These are phyloP conservation scores for Stenichneumon culpator DNA, from an alignment of 2,888 invertebrate species.

Conservation along the genomic window DNA sequence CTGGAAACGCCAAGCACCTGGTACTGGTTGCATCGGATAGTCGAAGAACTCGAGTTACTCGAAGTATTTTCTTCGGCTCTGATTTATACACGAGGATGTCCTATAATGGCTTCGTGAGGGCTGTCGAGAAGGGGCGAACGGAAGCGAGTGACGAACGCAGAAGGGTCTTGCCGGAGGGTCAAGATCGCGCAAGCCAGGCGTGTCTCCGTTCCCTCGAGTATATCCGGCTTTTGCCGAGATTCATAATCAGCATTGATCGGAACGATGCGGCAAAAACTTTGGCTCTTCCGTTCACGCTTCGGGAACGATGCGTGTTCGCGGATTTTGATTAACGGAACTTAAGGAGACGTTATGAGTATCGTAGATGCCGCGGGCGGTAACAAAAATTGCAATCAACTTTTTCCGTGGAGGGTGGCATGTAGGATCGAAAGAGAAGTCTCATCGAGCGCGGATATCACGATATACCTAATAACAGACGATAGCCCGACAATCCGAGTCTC, in stretches of 20 bases:
- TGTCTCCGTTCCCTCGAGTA: constrained; percentile 83
- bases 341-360: too few relatives aligned
- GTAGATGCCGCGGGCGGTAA: too few relatives aligned
- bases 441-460: too few relatives aligned
- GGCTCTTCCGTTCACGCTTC: too few relatives aligned
- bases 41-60: neutral
- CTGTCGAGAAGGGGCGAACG: constrained; percentile 26
- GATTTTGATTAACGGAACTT: too few relatives aligned
- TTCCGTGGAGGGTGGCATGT: too few relatives aligned
- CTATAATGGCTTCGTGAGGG: neutral
- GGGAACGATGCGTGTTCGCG: too few relatives aligned
- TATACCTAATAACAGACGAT: too few relatives aligned
- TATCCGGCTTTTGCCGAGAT: constrained; percentile 54
- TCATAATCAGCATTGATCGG: constrained; percentile 22
- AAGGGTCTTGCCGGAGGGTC: constrained; percentile 46
- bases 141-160: constrained; percentile 65
- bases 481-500: neutral
- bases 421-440: too few relatives aligned
- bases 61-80: neutral
- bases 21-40: too few relatives aligned
- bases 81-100: constrained; percentile 2
- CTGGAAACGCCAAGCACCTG: too few relatives aligned
- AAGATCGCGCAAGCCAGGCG: constrained; percentile 78
- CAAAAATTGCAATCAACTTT: too few relatives aligned
- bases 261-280: neutral